Conservation (phyloP, 2,113 vertebrate genomes). For the Telmatochromis sp. region DNA sequence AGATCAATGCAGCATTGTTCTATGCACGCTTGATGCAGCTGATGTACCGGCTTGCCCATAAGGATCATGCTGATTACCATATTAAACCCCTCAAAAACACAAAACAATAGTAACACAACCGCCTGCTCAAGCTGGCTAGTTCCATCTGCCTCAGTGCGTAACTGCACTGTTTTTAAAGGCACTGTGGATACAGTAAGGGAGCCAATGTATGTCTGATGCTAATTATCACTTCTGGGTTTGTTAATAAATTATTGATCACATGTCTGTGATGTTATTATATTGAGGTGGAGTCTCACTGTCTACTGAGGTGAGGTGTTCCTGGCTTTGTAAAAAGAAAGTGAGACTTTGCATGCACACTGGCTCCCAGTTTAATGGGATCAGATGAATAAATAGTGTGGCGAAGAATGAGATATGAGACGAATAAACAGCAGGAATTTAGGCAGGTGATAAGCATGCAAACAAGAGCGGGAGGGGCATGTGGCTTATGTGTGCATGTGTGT, state of each 20-base stretch:
- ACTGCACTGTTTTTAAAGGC: neutral
- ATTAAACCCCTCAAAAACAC: conserved; percentile 1
- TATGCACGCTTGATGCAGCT: neutral
- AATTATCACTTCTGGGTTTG: neutral
- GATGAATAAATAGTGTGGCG: conserved; percentile 5
- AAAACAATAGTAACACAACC: neutral
- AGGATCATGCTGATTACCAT: neutral
- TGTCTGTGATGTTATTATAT: neutral
- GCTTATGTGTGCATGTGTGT: neutral
- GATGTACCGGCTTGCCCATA: neutral
- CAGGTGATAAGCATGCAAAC: conserved; percentile 35
- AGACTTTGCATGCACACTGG: neutral
- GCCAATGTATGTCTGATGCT: neutral
- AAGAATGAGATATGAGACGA: neutral
- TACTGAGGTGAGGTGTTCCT: neutral
- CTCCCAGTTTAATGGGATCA: neutral
- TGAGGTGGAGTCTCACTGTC: neutral
- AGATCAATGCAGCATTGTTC: neutral
- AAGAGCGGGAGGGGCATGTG: neutral
- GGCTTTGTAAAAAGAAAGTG: neutral
- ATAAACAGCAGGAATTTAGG: conserved; percentile 7
- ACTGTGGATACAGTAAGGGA: neutral
- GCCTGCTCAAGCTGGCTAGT: conserved; percentile 15
- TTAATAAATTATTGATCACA: conserved; percentile 2
- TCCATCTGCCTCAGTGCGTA: neutral